Base-by-base conservation (phyloP, 2,888 invertebrate species). In the Drosophila barbarae region DNA sequence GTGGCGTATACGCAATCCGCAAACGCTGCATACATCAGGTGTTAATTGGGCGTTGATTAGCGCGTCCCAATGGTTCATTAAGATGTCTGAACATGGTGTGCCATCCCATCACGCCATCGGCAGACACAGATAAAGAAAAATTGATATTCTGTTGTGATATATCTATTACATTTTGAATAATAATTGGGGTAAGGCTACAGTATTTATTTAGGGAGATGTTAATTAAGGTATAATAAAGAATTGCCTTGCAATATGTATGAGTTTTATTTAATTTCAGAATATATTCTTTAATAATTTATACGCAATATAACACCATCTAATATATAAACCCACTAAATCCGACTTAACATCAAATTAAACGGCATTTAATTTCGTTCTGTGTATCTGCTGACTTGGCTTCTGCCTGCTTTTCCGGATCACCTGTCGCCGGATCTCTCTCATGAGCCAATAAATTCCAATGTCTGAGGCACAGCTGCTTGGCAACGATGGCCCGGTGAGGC, bases 11-110 rank as follows among this genome's bases (percentile, higher is more conserved):
- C 67, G 69, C 60, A 63, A 67, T 60, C 54, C 46, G 35, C 49
- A 39, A 68, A 39, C 41, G 51, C 49, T 53, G 56, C 64, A 57
- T 10, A 28, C 36, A 64, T 42, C 66, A 60, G 60, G 74, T 69
- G 81, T 65, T 81, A 84, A 79, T 69, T 68, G 49, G 49, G 60
- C 52, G 36, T n/a, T 52, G 78, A 79, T 84, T 79, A 84, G 47
- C 72, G 63, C 59, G 61, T 64, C 55, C 61, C 71, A 56, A 12
- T 47, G 54, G 46, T 71, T 78, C 67, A 84, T 84, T 82, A 82
- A 76, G 72, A 66, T 74, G 74, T 84, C 72, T 78, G 72, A 47
- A 30, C 9, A 42, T 41, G 58, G 32, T 51, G 52, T 39, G 58
- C 35, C 35, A 53, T 21, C 42, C 30, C 42, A 63, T 44, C 72